phyloP scores from a whole-genome alignment of 2,797 vertebrate species.

The Lindbergichthys nudifrons region DNA sequence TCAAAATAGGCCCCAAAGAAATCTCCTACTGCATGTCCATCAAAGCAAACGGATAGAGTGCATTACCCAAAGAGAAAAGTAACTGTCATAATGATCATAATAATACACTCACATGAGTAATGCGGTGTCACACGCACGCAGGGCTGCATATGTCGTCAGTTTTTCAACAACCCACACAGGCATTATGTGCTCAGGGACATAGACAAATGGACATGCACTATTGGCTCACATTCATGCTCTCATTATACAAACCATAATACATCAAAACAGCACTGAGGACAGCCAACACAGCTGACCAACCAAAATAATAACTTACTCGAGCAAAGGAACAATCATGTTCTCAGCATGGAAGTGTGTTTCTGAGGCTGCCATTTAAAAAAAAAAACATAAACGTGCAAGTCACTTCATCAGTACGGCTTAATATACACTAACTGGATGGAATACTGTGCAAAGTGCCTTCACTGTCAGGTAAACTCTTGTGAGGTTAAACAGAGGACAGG shows the following conservation, averaged over 20 bases:
- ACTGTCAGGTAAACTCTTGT: slow-evolving; percentile 27
- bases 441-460: slow-evolving; percentile 12
- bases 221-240: slow-evolving; percentile 37
- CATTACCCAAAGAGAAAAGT: slow-evolving; percentile 27
- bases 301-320: slow-evolving; percentile 47
- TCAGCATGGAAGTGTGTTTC: slow-evolving; percentile 33
- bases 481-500: slow-evolving; percentile 43
- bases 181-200: slow-evolving; percentile 8
- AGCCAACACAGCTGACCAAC: slow-evolving; percentile 50
- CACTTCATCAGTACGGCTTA: not conserved
- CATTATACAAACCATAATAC: slow-evolving; percentile 54
- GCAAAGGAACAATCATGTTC: slow-evolving; percentile 23
- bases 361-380: not conserved
- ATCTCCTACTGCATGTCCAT: not conserved
- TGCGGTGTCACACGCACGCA: slow-evolving; percentile 20
- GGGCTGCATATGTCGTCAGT: slow-evolving; percentile 39
- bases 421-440: not conserved
- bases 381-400: not conserved
- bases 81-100: slow-evolving; percentile 43
- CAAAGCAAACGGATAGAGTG: slow-evolving; percentile 16
- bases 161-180: slow-evolving; percentile 29
- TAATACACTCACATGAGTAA: slow-evolving; percentile 53
- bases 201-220: slow-evolving; percentile 38
- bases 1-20: slow-evolving; percentile 15
- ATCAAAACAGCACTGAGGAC: slow-evolving; percentile 43